phyloP scores from a whole-genome alignment of 2,797 vertebrate species.

The Neosilurus mollespiculum region DNA sequence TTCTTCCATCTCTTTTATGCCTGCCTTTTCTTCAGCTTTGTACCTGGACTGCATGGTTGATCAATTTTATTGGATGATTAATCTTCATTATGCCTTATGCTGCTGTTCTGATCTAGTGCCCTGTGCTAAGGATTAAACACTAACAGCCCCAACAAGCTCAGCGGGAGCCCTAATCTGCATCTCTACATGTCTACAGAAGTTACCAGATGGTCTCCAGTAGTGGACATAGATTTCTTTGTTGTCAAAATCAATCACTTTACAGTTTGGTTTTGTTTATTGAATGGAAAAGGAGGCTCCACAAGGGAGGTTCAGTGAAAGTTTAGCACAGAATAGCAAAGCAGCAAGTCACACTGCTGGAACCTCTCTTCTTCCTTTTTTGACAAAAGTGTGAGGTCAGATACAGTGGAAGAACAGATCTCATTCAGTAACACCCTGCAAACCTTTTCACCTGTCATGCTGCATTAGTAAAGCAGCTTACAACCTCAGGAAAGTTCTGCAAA shows the following conservation, averaged over 20 bases:
- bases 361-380: constrained; percentile 23
- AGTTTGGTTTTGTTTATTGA: constrained; percentile 29
- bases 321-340: constrained; percentile 18
- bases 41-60: constrained; percentile 67
- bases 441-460: constrained; percentile 47
- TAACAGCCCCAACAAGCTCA: constrained; percentile 42
- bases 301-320: constrained; percentile 45
- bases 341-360: constrained; percentile 14
- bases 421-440: constrained; percentile 32
- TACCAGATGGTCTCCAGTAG: constrained; percentile 41
- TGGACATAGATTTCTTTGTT: constrained; percentile 34
- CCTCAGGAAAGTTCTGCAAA: background rate
- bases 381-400: constrained; percentile 33
- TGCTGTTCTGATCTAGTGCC: constrained; percentile 62
- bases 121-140: constrained; percentile 47
- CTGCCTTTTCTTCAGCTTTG: constrained; percentile 33
- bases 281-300: background rate
- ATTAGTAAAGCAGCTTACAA: constrained; percentile 36
- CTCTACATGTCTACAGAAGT: constrained; percentile 35
- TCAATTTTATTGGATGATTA: constrained; percentile 70
- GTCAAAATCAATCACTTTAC: constrained; percentile 42
- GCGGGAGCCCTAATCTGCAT: constrained; percentile 37
- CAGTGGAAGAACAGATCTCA: constrained; percentile 35
- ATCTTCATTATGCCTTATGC: constrained; percentile 72
- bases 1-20: constrained; percentile 19